Evolutionary conservation across 2,888 invertebrate species (phyloP).

Genomic region (Melanchra persicariae): DNA sequence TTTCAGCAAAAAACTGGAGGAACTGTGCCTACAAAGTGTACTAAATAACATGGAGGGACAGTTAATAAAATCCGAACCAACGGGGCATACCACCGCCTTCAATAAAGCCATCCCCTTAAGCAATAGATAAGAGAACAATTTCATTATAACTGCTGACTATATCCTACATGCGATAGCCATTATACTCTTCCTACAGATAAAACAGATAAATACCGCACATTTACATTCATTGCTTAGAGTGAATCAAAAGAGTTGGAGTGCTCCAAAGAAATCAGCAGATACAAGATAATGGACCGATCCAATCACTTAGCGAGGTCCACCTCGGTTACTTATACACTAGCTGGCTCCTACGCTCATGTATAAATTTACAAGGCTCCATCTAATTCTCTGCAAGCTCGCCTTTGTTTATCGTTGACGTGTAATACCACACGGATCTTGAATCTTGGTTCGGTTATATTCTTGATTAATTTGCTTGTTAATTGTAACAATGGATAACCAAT

Average conservation of each 20-base stretch:
- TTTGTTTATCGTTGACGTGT: constrained; percentile 73
- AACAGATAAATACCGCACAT: constrained; percentile 70
- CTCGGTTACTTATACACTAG: constrained; percentile 74
- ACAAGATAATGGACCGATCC: constrained; percentile 82
- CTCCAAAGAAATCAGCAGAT: constrained; percentile 80
- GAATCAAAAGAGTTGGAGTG: constrained; percentile 76
- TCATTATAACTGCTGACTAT: constrained; percentile 61
- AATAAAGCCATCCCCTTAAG: constrained; percentile 49
- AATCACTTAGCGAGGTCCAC: constrained; percentile 85
- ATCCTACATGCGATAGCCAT: constrained; percentile 35
- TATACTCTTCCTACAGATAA: constrained; percentile 54
- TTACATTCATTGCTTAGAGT: constrained; percentile 77
- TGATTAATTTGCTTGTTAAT: constrained; percentile 52
- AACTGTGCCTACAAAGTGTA: not conserved
- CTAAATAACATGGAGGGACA: constrained; percentile 22
- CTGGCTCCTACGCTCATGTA: constrained; percentile 68
- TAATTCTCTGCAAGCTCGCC: constrained; percentile 71
- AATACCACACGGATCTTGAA: constrained; percentile 67
- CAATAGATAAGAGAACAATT: constrained; percentile 59
- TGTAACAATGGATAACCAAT: constrained; percentile 40
- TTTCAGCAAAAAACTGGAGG: not conserved
- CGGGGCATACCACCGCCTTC: constrained; percentile 40
- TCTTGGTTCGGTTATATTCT: constrained; percentile 61
- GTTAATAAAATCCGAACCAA: constrained; percentile 31
- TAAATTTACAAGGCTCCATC: constrained; percentile 64